A percentile compares a stretch with the other conserved stretches of the same genome.
phyloP scores from a whole-genome alignment of 2,888 invertebrate genomes.

The Melieria picta region DNA sequence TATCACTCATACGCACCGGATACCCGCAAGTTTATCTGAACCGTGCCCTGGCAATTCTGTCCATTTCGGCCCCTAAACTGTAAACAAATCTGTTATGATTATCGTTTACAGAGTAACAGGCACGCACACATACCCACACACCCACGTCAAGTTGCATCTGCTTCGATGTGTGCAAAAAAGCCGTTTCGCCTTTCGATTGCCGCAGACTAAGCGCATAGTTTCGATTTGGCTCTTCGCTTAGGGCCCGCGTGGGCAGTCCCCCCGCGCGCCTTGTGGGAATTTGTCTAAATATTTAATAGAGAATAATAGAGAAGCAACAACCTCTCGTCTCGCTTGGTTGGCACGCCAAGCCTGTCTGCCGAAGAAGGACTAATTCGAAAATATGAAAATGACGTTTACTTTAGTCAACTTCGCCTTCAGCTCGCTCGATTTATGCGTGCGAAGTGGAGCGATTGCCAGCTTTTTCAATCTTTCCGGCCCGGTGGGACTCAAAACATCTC shows the following conservation, averaged over 20 bases:
- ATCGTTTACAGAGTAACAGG: not conserved
- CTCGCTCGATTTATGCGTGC: too few relatives aligned
- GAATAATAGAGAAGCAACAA: not conserved
- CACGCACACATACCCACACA: not conserved
- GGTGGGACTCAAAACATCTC: too few relatives aligned
- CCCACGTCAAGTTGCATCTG: too few relatives aligned
- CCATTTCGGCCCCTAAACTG: not conserved
- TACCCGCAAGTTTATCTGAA: too few relatives aligned
- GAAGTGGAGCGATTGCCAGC: too few relatives aligned
- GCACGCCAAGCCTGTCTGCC: not conserved
- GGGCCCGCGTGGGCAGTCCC: not conserved
- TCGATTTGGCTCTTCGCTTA: too few relatives aligned
- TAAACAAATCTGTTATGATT: slow-evolving; percentile 16
- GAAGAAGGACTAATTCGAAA: not conserved
- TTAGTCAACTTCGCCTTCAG: not conserved
- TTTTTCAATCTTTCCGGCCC: too few relatives aligned
- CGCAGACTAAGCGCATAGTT: not conserved
- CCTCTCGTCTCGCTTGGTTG: not conserved
- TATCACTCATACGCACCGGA: too few relatives aligned
- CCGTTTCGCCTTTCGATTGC: not conserved
- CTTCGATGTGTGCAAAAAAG: not conserved
- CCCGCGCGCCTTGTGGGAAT: slow-evolving; percentile 13
- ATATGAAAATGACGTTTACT: not conserved
- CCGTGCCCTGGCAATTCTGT: too few relatives aligned
- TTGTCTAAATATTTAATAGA: slow-evolving; percentile 17